Evolutionary conservation across 2,888 invertebrate species (phyloP).

Genomic region (Tenthredo distinguenda): DNA sequence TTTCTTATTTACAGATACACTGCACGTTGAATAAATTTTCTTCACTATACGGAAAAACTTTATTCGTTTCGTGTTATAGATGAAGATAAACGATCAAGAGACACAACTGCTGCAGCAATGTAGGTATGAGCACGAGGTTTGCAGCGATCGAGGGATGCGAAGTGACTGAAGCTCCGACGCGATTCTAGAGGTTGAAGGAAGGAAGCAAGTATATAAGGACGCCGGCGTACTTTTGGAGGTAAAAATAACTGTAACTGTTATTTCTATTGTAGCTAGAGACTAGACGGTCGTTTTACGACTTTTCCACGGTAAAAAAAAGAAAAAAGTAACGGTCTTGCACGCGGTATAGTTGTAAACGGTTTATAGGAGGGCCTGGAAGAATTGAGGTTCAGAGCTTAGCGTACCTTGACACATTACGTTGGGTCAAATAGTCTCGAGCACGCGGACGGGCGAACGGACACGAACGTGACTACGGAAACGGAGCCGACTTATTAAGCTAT

Average conservation of each 20-base stretch:
- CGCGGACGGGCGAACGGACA: conserved; percentile 29
- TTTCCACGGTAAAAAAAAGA: conserved; percentile 61
- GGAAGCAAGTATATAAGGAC: not conserved
- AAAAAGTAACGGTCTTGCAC: conserved; percentile 42
- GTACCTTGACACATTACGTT: conserved; percentile 40
- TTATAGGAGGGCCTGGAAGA: conserved; percentile 42
- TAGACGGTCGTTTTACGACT: conserved; percentile 69
- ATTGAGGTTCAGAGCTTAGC: conserved; percentile 24
- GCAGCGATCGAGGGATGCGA: conserved; percentile 58
- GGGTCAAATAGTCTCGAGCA: conserved; percentile 14
- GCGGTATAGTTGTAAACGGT: conserved; percentile 50
- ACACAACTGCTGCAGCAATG: not conserved
- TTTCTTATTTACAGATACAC: not conserved
- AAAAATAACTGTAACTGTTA: conserved; percentile 68
- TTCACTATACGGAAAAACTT: not conserved
- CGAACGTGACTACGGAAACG: conserved; percentile 47
- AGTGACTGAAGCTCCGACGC: conserved; percentile 60
- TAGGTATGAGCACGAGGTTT: not conserved
- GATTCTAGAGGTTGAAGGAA: not conserved
- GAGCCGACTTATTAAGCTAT: not conserved
- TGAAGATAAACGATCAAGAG: not conserved
- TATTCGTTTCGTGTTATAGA: not conserved
- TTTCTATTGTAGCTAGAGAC: conserved; percentile 69
- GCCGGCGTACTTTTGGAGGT: not conserved
- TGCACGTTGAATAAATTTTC: not conserved